Conservation (phyloP, 2,113 vertebrate genomes). For the Pogona vitticeps region DNA sequence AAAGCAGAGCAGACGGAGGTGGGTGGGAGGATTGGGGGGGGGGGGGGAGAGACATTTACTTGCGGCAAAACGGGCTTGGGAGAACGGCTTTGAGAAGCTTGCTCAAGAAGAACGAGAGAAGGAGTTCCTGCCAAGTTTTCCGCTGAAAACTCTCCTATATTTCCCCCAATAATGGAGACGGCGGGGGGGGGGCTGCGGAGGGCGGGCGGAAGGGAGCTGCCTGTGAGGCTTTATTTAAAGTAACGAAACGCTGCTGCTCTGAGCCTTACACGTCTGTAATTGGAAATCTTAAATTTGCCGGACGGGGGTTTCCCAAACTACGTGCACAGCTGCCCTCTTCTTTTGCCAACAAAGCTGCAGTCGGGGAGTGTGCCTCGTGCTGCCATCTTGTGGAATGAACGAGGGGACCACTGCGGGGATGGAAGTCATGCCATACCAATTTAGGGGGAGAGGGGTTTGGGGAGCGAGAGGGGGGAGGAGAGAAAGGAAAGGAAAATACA, state of each 20-base stretch:
- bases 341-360: not conserved
- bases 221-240: not conserved
- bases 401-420: not conserved
- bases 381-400: conserved; percentile 35
- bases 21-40: fast-evolving
- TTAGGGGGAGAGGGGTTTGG: not conserved
- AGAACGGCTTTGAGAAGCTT: not conserved
- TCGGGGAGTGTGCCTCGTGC: not conserved
- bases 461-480: too few relatives aligned
- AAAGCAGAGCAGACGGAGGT: not conserved
- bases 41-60: fast-evolving
- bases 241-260: not conserved
- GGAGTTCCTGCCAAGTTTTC: not conserved
- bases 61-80: conserved; percentile 19
- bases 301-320: not conserved
- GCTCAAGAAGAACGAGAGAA: not conserved
- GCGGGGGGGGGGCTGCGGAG: not conserved
- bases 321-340: not conserved
- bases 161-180: not conserved
- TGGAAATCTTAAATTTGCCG: not conserved
- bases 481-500: not conserved
- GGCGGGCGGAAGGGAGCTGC: not conserved
- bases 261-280: not conserved
- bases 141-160: not conserved
- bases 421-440: not conserved